phyloP scores from a whole-genome alignment of 2,797 vertebrate genomes.

The Remorina albescens region DNA sequence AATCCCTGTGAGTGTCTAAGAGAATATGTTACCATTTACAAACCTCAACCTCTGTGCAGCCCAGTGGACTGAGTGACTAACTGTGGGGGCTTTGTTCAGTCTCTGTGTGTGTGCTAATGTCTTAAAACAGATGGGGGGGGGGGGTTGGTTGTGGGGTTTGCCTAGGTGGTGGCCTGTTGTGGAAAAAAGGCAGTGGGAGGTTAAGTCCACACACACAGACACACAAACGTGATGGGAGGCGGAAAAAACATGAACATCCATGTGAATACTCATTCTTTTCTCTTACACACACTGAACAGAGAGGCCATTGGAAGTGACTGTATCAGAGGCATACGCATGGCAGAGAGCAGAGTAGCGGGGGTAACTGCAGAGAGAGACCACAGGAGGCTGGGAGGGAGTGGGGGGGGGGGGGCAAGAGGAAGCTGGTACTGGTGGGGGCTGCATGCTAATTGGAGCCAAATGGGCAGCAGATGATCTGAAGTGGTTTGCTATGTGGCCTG shows the following conservation, averaged over 20 bases:
- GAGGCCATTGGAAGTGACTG: constrained; percentile 76
- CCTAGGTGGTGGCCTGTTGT: constrained; percentile 74
- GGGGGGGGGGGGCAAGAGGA: constrained; percentile 63
- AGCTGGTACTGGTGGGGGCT: constrained; percentile 71
- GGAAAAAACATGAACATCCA: constrained; percentile 36
- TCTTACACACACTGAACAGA: constrained; percentile 46
- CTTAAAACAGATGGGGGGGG: constrained; percentile 61
- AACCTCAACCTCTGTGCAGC: constrained; percentile 55
- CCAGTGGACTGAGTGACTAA: constrained; percentile 55
- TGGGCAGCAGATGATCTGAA: constrained; percentile 76
- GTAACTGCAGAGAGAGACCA: constrained; percentile 46
- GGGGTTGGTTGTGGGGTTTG: too few relatives aligned
- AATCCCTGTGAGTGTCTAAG: constrained; percentile 53
- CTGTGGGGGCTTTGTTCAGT: constrained; percentile 77
- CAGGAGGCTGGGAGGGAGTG: constrained; percentile 41
- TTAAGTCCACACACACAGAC: constrained; percentile 54
- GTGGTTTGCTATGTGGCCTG: constrained; percentile 54
- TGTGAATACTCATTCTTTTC: neutral
- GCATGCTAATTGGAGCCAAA: constrained; percentile 79
- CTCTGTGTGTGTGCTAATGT: constrained; percentile 55
- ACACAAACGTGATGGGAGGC: constrained; percentile 10
- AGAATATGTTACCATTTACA: constrained; percentile 73
- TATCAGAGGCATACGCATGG: constrained; percentile 74
- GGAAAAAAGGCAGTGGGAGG: constrained; percentile 74
- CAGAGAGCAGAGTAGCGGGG: constrained; percentile 47